Percentiles rank a stretch among this genome's conserved stretches.
Evolutionary conservation across 2,797 vertebrate genomes (phyloP).

Genomic region (Sphenodon punctatus): DNA sequence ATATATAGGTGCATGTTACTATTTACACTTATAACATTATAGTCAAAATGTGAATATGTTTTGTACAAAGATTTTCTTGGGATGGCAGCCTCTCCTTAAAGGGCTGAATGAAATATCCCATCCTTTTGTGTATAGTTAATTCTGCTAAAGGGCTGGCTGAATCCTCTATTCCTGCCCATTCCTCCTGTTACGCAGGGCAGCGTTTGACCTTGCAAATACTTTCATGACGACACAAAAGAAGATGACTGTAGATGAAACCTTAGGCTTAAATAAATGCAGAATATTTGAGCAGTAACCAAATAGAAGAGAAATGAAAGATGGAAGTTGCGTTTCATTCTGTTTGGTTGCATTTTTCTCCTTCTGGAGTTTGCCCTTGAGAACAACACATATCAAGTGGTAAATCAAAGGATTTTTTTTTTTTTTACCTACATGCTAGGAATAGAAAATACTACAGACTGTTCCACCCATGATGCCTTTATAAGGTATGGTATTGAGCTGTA

Average conservation of each 20-base stretch:
- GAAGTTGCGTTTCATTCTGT: conserved; percentile 75
- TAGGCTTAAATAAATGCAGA: conserved; percentile 68
- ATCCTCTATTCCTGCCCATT: conserved; percentile 1
- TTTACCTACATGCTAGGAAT: conserved; percentile 66
- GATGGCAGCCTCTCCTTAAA: background rate
- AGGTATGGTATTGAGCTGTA: conserved; percentile 57
- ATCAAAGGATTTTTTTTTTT: conserved; percentile 66
- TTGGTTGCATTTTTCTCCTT: conserved; percentile 69
- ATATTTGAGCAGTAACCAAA: conserved; percentile 70
- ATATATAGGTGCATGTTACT: background rate
- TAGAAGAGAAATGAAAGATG: conserved; percentile 71
- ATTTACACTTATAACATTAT: background rate
- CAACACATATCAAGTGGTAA: conserved; percentile 73
- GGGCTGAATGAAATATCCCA: background rate
- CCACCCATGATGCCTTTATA: conserved; percentile 30
- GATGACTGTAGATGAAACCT: conserved; percentile 40
- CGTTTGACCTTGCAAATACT: conserved; percentile 66
- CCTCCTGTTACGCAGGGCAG: conserved; percentile 19
- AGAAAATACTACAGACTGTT: conserved; percentile 60
- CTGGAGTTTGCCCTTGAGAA: conserved; percentile 75
- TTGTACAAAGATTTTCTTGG: background rate
- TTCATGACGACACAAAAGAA: conserved; percentile 35
- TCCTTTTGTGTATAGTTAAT: background rate
- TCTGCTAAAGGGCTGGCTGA: background rate
- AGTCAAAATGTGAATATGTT: background rate